Evolutionary conservation across 2,888 invertebrate species (phyloP), one percentile per base, ranked within the genome.

Genomic region (Morinoia aosen): DNA sequence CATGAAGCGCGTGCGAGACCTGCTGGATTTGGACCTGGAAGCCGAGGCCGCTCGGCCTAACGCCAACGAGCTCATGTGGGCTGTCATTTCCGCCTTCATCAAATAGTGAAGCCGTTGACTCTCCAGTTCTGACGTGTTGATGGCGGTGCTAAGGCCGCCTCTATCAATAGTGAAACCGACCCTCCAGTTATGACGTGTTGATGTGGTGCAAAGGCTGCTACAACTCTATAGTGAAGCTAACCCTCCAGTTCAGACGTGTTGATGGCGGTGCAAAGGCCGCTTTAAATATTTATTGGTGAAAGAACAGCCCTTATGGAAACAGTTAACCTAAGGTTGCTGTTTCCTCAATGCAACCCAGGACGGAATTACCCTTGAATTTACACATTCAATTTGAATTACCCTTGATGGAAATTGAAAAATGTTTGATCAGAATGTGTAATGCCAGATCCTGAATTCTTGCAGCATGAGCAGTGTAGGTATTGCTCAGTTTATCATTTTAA

Each of bases 11-110:
- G 99, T 99, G 95, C 98, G 99, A 97, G 98, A 99, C 97, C 98
- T 99, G 95, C 98, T 99, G 97, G 99, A 99, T 97, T 98, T 99
- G 97, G 99, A 99, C 97, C 99, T 99, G 97, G 99, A 99, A 97
- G 98, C 98, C 94, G 99, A 99, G 97, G 98, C 99, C 97, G 98
- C 98, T 97, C 99, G 99, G 97, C 98, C 98, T 94, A 98, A 98
- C 97, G 98, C 98, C 96, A 98, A 98, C 97, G 99, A 99, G 97
- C 98, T 99, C 97, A 98, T 99, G 98, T 99, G 99, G 99, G 99
- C 99, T 95, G 99, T 99, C 96, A 99, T 99, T 97, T 99, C 99
- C 97, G 99, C 99, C 96, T 99, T 99, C 98, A 99, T 99, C 97
- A 99, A 99, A 98, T 99, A 98, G 93, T 93, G 57, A 57, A 93